phyloP scores from a whole-genome alignment of 2,888 invertebrate genomes.

The Scaptomyza tumidula region DNA sequence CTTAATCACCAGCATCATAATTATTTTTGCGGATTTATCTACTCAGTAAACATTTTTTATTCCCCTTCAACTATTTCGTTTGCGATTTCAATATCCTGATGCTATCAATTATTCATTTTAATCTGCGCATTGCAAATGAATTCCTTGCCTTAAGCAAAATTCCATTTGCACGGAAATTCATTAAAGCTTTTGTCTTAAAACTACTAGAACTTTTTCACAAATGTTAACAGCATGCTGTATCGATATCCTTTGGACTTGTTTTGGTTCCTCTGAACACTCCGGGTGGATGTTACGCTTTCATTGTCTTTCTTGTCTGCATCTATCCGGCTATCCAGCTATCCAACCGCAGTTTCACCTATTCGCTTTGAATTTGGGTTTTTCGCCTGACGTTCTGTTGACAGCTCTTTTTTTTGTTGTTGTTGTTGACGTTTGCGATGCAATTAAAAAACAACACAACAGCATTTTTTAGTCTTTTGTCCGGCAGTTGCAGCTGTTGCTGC shows the following conservation, averaged over 20 bases:
- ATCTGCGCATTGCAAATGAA: neutral
- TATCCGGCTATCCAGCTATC: neutral
- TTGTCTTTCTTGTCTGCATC: no score
- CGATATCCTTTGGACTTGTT: neutral
- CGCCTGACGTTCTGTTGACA: constrained; percentile 5
- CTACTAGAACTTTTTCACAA: neutral
- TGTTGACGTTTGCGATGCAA: constrained; percentile 31
- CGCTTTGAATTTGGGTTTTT: neutral
- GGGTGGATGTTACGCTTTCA: constrained; percentile 21
- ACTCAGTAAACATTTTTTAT: no score
- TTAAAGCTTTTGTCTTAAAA: neutral
- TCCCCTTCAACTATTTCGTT: neutral
- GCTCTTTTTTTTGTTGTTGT: neutral
- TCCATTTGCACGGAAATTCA: neutral
- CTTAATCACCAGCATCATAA: no score
- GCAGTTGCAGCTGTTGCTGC: neutral
- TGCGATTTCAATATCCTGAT: neutral
- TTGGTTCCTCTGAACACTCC: constrained; percentile 2
- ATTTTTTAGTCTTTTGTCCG: constrained; percentile 27
- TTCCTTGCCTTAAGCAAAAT: neutral
- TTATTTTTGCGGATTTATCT: no score
- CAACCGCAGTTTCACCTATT: neutral
- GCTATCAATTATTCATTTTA: neutral
- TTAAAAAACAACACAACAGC: constrained; percentile 48
- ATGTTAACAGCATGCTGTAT: neutral